Conservation (phyloP, 2,888 invertebrate species). For the Phaedon cochleariae region DNA sequence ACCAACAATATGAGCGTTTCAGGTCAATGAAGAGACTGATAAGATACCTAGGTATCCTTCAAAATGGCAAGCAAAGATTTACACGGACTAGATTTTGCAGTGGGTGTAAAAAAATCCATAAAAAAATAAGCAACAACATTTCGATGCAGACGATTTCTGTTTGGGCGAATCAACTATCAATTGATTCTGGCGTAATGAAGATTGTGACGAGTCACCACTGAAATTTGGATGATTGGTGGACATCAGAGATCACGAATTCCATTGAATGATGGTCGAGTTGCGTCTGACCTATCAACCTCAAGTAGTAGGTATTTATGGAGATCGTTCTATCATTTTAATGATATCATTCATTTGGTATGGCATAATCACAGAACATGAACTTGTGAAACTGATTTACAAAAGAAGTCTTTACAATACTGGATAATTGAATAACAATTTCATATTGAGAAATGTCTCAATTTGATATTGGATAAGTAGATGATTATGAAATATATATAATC, state of each 20-base stretch:
- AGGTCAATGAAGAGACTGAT: no score
- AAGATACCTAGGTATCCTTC: no score
- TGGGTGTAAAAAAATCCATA: no score
- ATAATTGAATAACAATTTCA: neutral
- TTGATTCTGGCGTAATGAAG: no score
- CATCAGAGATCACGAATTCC: slow-evolving; percentile 3
- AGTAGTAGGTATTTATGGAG: neutral
- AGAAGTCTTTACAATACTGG: neutral
- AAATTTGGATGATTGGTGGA: neutral
- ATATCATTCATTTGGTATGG: neutral
- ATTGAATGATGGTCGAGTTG: slow-evolving; percentile 10
- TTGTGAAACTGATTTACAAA: neutral
- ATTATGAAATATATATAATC: no score
- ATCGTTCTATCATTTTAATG: slow-evolving; percentile 5
- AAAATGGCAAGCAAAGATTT: no score
- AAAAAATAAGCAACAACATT: no score
- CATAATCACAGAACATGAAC: neutral
- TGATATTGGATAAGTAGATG: neutral
- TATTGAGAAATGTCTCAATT: neutral
- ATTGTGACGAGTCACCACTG: no score
- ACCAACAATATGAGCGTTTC: no score
- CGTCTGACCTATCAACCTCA: slow-evolving; percentile 15
- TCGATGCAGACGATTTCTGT: no score
- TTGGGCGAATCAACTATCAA: no score
- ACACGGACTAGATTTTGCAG: no score